Percentiles rank a stretch among this genome's conserved stretches.
These are phyloP conservation scores for Eilema caniola DNA, from an alignment of 2,888 invertebrate species.

Conservation along the genomic window DNA sequence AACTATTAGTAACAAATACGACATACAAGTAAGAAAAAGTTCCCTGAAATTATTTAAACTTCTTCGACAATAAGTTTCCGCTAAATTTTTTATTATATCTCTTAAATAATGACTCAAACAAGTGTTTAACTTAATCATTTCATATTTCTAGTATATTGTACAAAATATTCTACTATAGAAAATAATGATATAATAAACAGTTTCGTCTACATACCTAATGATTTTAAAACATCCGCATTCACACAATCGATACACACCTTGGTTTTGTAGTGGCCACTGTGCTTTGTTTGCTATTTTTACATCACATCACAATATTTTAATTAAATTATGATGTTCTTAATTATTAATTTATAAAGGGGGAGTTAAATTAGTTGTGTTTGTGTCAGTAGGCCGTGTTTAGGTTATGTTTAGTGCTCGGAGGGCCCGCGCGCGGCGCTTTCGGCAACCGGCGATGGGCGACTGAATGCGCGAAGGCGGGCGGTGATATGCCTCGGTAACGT, in stretches of 20 bases:
- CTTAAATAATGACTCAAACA: neutral
- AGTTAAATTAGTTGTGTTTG: constrained; percentile 44
- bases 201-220: constrained; percentile 51
- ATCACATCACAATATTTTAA: constrained; percentile 42
- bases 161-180: neutral
- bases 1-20: neutral
- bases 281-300: constrained; percentile 54
- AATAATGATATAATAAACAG: constrained; percentile 18
- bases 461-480: constrained; percentile 74
- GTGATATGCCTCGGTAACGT: constrained; percentile 20
- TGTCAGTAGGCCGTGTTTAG: constrained; percentile 65
- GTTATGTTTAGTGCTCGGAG: constrained; percentile 73
- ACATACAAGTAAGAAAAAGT: neutral
- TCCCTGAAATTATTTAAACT: neutral
- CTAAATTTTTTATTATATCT: neutral
- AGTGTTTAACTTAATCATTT: neutral
- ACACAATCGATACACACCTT: constrained; percentile 78
- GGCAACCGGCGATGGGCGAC: constrained; percentile 75
- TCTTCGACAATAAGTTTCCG: neutral
- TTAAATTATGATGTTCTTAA: constrained; percentile 27
- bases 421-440: constrained; percentile 76
- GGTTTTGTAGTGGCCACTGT: constrained; percentile 71
- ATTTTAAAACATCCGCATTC: constrained; percentile 65
- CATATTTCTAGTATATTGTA: neutral
- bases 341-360: constrained; percentile 28